Evolutionary conservation across 2,113 vertebrate genomes (phyloP), one percentile per base, ranked within the genome.

Genomic region (Dolichotis patagonum): DNA sequence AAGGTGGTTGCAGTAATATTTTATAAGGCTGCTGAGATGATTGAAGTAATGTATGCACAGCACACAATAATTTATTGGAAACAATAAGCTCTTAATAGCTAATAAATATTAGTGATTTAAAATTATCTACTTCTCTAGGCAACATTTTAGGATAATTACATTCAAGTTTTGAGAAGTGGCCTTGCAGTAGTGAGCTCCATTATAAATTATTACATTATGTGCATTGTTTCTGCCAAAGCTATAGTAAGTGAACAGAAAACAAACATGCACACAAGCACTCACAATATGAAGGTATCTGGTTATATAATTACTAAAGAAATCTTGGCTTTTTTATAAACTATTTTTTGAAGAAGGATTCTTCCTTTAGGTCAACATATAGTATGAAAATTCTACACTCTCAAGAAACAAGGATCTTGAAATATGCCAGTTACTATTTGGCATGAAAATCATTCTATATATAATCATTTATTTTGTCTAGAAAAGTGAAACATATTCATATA

Each of bases 391-490:
- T 77, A 5, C 46, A 65, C 49, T 85, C 9, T 82, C 6, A 24
- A 38, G 73, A 56, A 67, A 58, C 22, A 90, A 41, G 43, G 6
- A 5, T 58, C 28, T 78, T 28, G 85, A 80, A 85, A 80, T 82
- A 83, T 19, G 9, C 7, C 28, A 85, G 6, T 56, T 22, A 58
- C 32, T 94, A 86, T 78, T 91, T 87, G 43, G 58, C 43, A 65
- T n/a, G 30, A 41, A 13, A 69, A n/a, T 93, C 60, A 73, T 22
- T 96, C 85, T 84, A 95, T 38, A 89, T 56, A 7, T 80, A 49
- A 92, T 90, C 9, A 77, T 41, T 73, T 92, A 71, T 67, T 96
- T 92, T 87, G 32, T 92, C 30, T 92, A 85, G 14, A 94, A 94
- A 84, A 73, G 2, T 49, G 60, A 65, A 83, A 22, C 38, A 73